A percentile compares a stretch with the other conserved stretches of the same genome.
phyloP scores from a whole-genome alignment of 2,797 vertebrate genomes.

The Anguilla megastoma region DNA sequence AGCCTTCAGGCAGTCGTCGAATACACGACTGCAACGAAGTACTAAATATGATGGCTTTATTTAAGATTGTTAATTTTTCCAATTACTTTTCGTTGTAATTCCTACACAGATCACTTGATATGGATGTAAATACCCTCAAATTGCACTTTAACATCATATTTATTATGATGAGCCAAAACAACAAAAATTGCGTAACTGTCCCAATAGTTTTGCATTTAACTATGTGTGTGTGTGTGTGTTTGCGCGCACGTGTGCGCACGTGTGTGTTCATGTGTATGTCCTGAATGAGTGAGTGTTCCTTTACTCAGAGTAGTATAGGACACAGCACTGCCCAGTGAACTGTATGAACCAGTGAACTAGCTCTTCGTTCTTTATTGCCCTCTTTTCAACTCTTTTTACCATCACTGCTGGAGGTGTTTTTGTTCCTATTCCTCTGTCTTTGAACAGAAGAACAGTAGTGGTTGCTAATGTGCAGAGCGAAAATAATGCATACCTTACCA shows the following conservation, averaged over 20 bases:
- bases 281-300: background rate
- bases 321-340: background rate
- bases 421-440: conserved; percentile 1
- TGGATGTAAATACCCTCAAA: background rate
- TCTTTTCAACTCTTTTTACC: conserved; percentile 22
- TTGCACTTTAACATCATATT: background rate
- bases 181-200: background rate
- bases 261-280: background rate
- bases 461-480: conserved; percentile 20
- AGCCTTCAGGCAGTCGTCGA: background rate
- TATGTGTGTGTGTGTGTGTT: background rate
- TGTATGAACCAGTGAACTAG: conserved; percentile 29
- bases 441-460: background rate
- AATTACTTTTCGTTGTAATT: background rate
- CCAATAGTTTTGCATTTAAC: background rate
- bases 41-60: background rate
- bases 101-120: background rate
- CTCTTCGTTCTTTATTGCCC: conserved; percentile 29
- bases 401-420: conserved; percentile 22
- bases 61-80: background rate
- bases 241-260: background rate
- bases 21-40: background rate
- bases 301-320: background rate
- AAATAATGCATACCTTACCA: background rate
- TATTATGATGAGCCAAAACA: background rate